These are phyloP conservation scores for Dryoscopus gambensis DNA, from an alignment of 2,113 vertebrate species.

Conservation along the genomic window DNA sequence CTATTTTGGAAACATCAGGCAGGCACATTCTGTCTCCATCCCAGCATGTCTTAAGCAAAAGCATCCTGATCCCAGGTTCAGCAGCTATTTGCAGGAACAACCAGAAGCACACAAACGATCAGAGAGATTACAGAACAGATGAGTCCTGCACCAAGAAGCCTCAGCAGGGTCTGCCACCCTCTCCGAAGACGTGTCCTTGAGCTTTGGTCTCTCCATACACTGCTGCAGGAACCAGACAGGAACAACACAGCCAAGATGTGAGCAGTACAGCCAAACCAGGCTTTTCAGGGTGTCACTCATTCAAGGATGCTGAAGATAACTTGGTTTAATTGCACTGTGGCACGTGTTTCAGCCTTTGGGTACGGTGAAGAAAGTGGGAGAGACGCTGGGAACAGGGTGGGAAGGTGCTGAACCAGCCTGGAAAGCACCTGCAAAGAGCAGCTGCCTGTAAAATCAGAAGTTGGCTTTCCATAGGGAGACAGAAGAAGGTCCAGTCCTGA, in stretches of 20 bases:
- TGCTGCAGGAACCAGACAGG: fast-evolving
- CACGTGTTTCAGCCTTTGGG: not conserved
- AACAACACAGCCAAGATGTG: not conserved
- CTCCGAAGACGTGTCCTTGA: fast-evolving
- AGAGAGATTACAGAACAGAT: not conserved
- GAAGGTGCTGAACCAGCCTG: not conserved
- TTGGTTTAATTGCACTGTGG: not conserved
- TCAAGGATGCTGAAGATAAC: not conserved
- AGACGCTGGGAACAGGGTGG: not conserved
- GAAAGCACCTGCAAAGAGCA: not conserved
- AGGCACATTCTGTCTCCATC: slow-evolving; percentile 23
- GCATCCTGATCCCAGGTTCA: slow-evolving; percentile 11
- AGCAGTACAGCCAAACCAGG: not conserved
- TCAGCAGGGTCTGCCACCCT: not conserved
- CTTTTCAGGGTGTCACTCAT: not conserved
- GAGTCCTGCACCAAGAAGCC: not conserved
- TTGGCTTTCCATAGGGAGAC: not conserved
- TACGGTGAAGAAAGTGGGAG: not conserved
- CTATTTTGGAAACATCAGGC: slow-evolving; percentile 33
- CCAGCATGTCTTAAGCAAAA: slow-evolving; percentile 42
- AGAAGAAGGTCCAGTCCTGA: not conserved
- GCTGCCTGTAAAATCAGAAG: not conserved
- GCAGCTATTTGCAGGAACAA: not conserved
- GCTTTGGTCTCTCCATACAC: not conserved
- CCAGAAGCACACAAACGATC: not conserved